Conservation (phyloP, 1,140 invertebrate genomes). For the Hormaphis cornu region DNA sequence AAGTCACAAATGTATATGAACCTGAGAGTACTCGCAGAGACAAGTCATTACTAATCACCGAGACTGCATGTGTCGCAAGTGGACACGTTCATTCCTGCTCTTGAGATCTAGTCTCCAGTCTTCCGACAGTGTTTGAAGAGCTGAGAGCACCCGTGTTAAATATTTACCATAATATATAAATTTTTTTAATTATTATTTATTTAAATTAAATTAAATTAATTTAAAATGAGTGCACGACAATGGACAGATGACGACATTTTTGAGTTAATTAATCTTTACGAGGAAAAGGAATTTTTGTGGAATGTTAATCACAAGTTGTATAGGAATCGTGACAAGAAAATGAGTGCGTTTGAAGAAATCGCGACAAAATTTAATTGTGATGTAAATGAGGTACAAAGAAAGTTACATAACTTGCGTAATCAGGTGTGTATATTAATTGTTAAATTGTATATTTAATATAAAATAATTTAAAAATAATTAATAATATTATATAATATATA, state of each 20-base stretch:
- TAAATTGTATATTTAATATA: neutral
- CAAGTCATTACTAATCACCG: neutral
- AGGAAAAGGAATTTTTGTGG: neutral
- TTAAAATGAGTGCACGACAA: neutral
- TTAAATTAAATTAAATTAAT: neutral
- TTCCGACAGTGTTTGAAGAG: neutral
- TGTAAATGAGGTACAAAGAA: neutral
- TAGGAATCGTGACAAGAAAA: neutral
- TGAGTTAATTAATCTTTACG: neutral
- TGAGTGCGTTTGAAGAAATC: neutral
- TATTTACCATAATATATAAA: neutral
- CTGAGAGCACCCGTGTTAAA: neutral
- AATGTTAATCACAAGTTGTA: slow-evolving; percentile 8
- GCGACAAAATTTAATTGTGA: slow-evolving; percentile 4
- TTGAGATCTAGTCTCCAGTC: neutral
- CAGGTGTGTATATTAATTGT: neutral
- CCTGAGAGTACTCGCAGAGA: neutral
- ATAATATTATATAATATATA: too few species aligned
- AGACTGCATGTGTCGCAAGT: neutral
- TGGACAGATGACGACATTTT: neutral
- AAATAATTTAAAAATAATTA: too few species aligned
- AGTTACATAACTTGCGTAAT: neutral
- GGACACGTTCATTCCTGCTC: neutral
- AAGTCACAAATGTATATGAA: neutral
- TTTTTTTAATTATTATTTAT: neutral